These are phyloP conservation scores for Ectemnius cavifrons DNA, from an alignment of 2,888 invertebrate species.

Conservation along the genomic window DNA sequence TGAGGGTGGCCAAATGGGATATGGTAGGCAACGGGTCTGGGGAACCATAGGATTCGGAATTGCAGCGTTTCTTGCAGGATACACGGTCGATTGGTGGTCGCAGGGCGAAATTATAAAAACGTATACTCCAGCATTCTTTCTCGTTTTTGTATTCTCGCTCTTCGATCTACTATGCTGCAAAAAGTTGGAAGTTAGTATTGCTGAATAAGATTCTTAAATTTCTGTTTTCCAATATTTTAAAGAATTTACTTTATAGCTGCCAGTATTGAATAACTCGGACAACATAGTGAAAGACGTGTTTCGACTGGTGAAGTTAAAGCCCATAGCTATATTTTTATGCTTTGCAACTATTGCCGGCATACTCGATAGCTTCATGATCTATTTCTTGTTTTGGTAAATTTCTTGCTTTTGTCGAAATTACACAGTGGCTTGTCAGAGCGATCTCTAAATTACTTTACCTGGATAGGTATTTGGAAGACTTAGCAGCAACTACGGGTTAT, in stretches of 20 bases:
- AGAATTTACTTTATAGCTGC: constrained; percentile 80
- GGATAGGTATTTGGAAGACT: constrained; percentile 87
- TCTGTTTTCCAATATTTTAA: neutral
- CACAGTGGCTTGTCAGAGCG: neutral
- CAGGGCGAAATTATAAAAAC: constrained; percentile 80
- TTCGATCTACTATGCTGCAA: constrained; percentile 85
- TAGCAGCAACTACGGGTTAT: constrained; percentile 83
- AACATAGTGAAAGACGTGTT: constrained; percentile 85
- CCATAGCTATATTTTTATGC: constrained; percentile 84
- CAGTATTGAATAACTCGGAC: constrained; percentile 83
- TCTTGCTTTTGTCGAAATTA: constrained; percentile 6
- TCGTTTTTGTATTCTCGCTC: constrained; percentile 83
- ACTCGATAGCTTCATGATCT: constrained; percentile 89
- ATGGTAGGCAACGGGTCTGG: constrained; percentile 90
- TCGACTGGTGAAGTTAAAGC: constrained; percentile 82
- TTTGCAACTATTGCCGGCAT: constrained; percentile 89
- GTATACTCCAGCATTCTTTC: constrained; percentile 86
- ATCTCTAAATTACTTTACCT: neutral
- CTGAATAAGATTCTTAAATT: constrained; percentile 1
- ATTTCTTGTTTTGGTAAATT: constrained; percentile 88
- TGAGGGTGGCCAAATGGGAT: constrained; percentile 83
- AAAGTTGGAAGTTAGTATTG: constrained; percentile 80
- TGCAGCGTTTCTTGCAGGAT: constrained; percentile 86
- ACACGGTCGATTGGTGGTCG: constrained; percentile 84
- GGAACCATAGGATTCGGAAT: constrained; percentile 89